Conservation (phyloP, 2,888 invertebrate species). For the Eugnorisma glareosa region DNA sequence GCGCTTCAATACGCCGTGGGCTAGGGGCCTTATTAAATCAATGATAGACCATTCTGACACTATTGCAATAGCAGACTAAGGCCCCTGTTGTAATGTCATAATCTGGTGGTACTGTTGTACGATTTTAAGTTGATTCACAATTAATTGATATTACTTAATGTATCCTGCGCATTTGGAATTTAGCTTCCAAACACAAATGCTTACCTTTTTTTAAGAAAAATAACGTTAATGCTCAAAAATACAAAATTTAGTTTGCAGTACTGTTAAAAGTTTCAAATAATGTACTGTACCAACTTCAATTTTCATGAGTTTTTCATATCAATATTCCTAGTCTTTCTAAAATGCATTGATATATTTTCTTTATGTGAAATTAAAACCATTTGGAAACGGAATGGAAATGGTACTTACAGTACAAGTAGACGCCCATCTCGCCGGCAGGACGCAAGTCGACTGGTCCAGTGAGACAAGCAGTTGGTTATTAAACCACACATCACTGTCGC, state of each 20-base stretch:
- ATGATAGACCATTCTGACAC: too few species aligned
- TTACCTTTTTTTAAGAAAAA: background rate
- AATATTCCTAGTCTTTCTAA: background rate
- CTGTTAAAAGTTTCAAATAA: background rate
- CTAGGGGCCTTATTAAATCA: too few species aligned
- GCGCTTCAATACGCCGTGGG: too few species aligned
- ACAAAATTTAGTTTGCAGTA: background rate
- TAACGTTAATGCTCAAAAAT: background rate
- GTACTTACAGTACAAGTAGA: conserved; percentile 42
- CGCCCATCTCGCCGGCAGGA: conserved; percentile 45
- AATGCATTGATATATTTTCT: background rate
- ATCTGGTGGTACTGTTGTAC: background rate
- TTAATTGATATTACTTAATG: background rate
- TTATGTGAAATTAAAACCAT: background rate
- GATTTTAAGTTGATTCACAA: background rate
- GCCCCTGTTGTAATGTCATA: too few species aligned
- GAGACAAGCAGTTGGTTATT: conserved; percentile 27
- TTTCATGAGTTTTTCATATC: background rate
- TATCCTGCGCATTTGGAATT: background rate
- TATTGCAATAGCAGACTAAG: too few species aligned
- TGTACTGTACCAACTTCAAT: background rate
- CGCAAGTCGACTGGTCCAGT: conserved; percentile 36
- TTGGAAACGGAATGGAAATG: background rate
- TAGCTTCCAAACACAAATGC: background rate
- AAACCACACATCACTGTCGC: conserved; percentile 37